phyloP scores from a whole-genome alignment of 2,797 vertebrate species.

The Silurus aristotelis region DNA sequence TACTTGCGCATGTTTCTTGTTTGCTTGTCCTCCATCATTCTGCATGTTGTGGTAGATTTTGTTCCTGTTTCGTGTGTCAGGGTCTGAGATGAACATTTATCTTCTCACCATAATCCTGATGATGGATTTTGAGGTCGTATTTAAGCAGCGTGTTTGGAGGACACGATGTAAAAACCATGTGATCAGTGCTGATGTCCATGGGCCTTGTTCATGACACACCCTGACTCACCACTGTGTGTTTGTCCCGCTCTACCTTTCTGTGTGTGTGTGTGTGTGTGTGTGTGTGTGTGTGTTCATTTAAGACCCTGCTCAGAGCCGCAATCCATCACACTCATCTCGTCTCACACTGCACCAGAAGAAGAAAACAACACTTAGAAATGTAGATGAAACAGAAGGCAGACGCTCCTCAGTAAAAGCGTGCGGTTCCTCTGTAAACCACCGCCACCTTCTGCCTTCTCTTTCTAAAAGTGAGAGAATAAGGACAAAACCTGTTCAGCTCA shows the following conservation, averaged over 20 bases:
- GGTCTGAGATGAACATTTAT: background rate
- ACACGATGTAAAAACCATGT: background rate
- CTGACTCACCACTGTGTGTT: background rate
- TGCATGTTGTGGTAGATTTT: background rate
- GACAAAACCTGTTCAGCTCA: conserved; percentile 72
- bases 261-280: too few species aligned
- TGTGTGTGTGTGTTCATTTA: background rate
- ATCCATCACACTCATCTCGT: conserved; percentile 8
- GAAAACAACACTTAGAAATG: background rate
- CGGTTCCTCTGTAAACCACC: background rate
- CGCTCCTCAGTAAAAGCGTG: background rate
- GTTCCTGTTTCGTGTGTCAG: background rate
- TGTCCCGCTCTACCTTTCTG: too few species aligned
- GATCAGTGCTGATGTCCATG: background rate
- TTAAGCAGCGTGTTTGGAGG: background rate
- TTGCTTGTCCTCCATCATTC: background rate
- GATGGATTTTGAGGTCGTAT: background rate
- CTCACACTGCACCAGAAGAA: background rate
- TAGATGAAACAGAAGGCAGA: background rate
- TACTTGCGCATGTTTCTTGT: conserved; percentile 22
- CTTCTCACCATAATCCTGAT: background rate
- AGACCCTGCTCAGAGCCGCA: background rate
- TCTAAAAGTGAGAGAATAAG: conserved; percentile 65
- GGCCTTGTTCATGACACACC: background rate
- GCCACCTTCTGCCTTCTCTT: background rate